phyloP scores from a whole-genome alignment of 2,113 vertebrate species.

The Gadus macrocephalus region DNA sequence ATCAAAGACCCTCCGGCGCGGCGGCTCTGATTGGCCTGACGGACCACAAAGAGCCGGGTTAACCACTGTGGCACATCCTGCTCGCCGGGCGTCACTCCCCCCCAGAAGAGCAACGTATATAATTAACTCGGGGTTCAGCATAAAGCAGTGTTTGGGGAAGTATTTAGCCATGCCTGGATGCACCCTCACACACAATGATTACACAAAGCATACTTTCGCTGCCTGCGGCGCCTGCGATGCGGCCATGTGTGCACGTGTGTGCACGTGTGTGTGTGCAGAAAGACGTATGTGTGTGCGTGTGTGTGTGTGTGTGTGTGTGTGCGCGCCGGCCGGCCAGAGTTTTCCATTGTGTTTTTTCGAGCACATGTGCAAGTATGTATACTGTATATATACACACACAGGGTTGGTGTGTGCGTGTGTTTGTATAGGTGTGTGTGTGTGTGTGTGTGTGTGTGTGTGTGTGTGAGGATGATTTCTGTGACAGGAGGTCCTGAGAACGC shows the following conservation, averaged over 20 bases:
- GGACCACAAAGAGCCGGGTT: conserved; percentile 25
- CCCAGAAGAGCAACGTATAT: conserved; percentile 16
- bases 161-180: conserved; percentile 27
- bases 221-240: background rate
- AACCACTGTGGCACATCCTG: conserved; percentile 12
- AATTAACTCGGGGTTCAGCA: conserved; percentile 23
- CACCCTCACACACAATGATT: conserved; percentile 13
- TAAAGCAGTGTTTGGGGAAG: conserved; percentile 34
- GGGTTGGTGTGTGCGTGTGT: background rate
- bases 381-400: no score
- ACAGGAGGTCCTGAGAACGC: conserved; percentile 45
- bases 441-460: conserved; percentile 13
- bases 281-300: background rate
- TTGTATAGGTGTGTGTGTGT: background rate
- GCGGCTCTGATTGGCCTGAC: conserved; percentile 4
- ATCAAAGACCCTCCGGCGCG: background rate
- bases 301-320: background rate
- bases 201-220: conserved; percentile 1
- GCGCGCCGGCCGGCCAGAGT: background rate
- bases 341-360: background rate
- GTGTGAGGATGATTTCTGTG: conserved; percentile 6
- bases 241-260: background rate
- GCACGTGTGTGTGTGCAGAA: background rate
- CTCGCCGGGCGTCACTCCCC: background rate
- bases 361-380: background rate